Evolutionary conservation across 1,140 invertebrate genomes (phyloP), one percentile per base, ranked within the genome.

Genomic region (Belonocnema kinseyi): DNA sequence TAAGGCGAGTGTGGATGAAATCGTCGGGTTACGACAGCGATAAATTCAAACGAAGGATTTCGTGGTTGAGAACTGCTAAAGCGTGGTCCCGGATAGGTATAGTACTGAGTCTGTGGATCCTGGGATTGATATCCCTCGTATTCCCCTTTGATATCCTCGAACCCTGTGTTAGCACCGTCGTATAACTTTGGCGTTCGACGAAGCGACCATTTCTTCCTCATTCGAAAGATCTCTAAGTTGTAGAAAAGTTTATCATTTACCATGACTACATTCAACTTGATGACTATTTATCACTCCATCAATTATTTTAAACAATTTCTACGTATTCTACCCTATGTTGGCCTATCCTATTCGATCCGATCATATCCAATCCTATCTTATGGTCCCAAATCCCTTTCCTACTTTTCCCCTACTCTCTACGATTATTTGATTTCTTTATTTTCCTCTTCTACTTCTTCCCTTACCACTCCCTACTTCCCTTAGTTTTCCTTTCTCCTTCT

Each of bases 21-120:
- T 77, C 80, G 85, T 88, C 88, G 84, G 81, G 88, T 90, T 90
- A 90, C 88, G 86, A 89, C 83, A 77, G 85, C 88, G 87, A 91
- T 90, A 91, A 91, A 90, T 90, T 90, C 82, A 79, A 88, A 83
- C 83, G 84, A 76, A 85, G 87, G 86, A 90, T 90, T 91, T 88
- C 83, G 87, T 86, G 88, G 89, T 87, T 90, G 88, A 90, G 87
- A 89, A 87, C 87, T 88, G 86, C 86, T 86, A 85, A 86, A 87
- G 83, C 83, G 77, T 85, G 82, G 82, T 79, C 79, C 82, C 75
- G 50, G 76, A 75, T 74, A 81, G 81, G 77, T 33, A 33, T 33
- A 5, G 26, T 82, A 66, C 26, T 80, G 79, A 80, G 77, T 80
- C 76, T 81, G 74, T 80, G 81, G 80, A 82, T 85, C 72, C 78